Conservation (phyloP, 1,140 invertebrate species). For the Drosophila ohnishii region DNA sequence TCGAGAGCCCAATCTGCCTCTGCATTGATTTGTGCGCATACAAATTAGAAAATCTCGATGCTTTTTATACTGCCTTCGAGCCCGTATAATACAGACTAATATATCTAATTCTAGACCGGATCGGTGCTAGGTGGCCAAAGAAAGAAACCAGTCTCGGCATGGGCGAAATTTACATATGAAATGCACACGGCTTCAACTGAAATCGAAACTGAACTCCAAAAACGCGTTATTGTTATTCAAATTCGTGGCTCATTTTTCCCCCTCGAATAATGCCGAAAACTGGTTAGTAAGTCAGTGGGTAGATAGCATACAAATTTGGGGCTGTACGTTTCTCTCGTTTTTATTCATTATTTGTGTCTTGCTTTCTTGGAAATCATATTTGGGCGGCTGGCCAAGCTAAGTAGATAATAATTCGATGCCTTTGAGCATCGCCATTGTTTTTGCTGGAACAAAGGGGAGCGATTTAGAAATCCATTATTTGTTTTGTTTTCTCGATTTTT, state of each 20-base stretch:
- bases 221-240: conserved; percentile 80
- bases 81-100: conserved; percentile 51
- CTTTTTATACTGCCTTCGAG: conserved; percentile 34
- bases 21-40: conserved; percentile 60
- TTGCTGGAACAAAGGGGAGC: conserved; percentile 12
- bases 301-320: conserved; percentile 65
- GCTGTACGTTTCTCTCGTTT: conserved; percentile 20
- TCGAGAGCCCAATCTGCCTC: conserved; percentile 13
- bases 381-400: conserved; percentile 51
- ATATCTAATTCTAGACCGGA: conserved; percentile 74
- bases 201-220: conserved; percentile 69
- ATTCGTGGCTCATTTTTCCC: conserved; percentile 40
- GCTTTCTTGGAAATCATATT: conserved; percentile 32
- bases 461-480: conserved; percentile 27
- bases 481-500: conserved; percentile 38
- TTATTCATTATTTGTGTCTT: conserved; percentile 6
- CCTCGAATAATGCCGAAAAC: conserved; percentile 62
- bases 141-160: conserved; percentile 63
- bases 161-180: conserved; percentile 66
- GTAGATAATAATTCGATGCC: conserved; percentile 15
- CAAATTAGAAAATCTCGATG: conserved; percentile 55
- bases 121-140: conserved; percentile 24
- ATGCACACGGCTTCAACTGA: conserved; percentile 64
- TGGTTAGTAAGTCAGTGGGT: conserved; percentile 82
- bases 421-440: conserved; percentile 8